Base-by-base conservation (phyloP, 2,797 vertebrate genomes). In the Streptopelia turtur region DNA sequence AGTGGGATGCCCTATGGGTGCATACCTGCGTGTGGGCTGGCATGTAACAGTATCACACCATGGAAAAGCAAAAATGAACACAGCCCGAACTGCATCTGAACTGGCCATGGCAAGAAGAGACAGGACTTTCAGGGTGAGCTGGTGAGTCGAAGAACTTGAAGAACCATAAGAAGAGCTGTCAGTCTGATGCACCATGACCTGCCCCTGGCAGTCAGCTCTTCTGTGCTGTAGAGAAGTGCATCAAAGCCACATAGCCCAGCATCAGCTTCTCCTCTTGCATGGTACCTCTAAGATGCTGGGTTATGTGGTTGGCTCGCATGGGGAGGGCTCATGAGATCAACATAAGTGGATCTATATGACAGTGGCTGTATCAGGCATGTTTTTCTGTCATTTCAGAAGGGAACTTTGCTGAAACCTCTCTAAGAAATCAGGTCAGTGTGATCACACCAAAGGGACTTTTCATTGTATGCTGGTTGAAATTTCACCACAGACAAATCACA, bases 391-490 rank as follows among this genome's bases (percentile, higher is more conserved):
- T 69, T 79, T 91, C 31, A 74, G 63, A 74, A n/a, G 0, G 0
- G 52, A 71, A 15, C 17, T 81, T 75, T 88, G 39, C 43, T 69
- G 91, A 90, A 94, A 88, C 28, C 35, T 75, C 72, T 72, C 23
- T 63, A 50, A 72, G 74, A 88, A 88, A 76, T 76, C n/a, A 77
- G 87, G 80, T 93, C 80, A 66, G 21, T 57, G 83, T 59, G 66
- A 94, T 93, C 4, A 0, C 13, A 72, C 56, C 55, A 22, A 52
- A 71, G 85, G 59, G 64, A n/a, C 33, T 88, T 88, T 87, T 41
- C 83, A 87, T 81, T 95, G 87, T 86, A 3, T 78, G 30, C 59
- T 65, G 57, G 65, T 47, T 94, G 84, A 87, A 93, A 86, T 94
- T 92, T 95, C 72, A 72, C 65, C 82, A 78, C 55, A 50, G 52